These are phyloP conservation scores for Hipposideros armiger DNA, from an alignment of 2,113 vertebrate species.

Conservation along the genomic window DNA sequence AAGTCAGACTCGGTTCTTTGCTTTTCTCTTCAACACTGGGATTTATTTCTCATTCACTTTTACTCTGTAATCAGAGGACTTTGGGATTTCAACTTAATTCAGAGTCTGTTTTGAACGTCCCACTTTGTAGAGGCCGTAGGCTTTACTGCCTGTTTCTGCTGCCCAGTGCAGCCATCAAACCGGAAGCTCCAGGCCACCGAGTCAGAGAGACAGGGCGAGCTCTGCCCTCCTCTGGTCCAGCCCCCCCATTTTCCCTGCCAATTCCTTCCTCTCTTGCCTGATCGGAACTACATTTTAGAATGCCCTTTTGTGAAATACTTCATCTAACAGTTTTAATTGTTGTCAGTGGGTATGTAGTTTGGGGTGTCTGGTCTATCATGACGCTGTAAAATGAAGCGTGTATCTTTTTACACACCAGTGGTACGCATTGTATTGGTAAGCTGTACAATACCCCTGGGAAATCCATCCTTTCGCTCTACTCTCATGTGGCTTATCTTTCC, in stretches of 20 bases:
- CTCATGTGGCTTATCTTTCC: not conserved
- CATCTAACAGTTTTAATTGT: not conserved
- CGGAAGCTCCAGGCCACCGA: not conserved
- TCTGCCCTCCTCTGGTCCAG: not conserved
- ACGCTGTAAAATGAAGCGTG: not conserved
- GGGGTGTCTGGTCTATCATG: not conserved
- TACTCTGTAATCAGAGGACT: not conserved
- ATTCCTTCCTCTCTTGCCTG: not conserved
- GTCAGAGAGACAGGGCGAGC: not conserved
- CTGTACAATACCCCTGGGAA: not conserved
- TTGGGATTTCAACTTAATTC: not conserved
- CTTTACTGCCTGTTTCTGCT: not conserved
- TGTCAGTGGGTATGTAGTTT: not conserved
- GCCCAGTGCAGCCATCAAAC: fast-evolving
- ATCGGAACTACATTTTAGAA: not conserved
- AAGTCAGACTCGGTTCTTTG: not conserved
- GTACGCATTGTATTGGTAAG: fast-evolving
- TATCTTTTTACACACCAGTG: not conserved
- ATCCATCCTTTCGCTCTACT: not conserved
- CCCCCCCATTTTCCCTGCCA: not conserved
- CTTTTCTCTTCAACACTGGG: not conserved
- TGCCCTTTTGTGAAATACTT: not conserved
- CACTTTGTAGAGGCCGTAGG: not conserved
- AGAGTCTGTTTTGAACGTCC: not conserved
- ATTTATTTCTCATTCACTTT: not conserved